These are phyloP conservation scores for Orussus abietinus DNA, from an alignment of 1,140 invertebrate genomes.

Conservation along the genomic window DNA sequence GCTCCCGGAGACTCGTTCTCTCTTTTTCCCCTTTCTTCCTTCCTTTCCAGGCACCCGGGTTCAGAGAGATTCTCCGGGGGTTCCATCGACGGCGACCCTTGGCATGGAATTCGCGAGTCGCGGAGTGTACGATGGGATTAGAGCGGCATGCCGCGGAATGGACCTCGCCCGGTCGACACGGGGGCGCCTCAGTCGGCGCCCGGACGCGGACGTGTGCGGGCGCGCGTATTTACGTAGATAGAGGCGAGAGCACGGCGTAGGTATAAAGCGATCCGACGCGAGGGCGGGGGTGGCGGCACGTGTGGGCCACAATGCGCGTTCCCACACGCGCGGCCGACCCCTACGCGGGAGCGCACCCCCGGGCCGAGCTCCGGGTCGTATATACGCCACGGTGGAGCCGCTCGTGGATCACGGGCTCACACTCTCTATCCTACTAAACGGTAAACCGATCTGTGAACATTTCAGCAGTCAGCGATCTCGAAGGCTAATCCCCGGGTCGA, in stretches of 20 bases:
- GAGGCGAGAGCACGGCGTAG: background rate
- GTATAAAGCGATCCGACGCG: background rate
- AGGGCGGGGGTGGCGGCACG: conserved; percentile 29
- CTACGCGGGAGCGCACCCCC: conserved; percentile 8
- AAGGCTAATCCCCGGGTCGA: conserved; percentile 49
- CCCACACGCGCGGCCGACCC: conserved; percentile 38
- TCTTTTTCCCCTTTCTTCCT: no score
- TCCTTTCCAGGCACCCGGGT: no score
- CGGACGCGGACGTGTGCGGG: conserved; percentile 32
- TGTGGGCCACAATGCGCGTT: conserved; percentile 49
- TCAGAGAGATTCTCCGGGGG: no score
- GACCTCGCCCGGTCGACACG: conserved; percentile 44
- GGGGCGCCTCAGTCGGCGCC: conserved; percentile 48
- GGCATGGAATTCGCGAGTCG: no score
- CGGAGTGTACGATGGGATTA: conserved; percentile 30
- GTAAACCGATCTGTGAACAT: conserved; percentile 55
- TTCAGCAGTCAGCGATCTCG: conserved; percentile 54
- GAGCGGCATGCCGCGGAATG: conserved; percentile 42
- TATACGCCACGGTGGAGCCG: conserved; percentile 18
- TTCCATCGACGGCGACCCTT: no score
- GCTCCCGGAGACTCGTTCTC: no score
- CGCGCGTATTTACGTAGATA: no score
- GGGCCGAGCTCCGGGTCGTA: conserved; percentile 6
- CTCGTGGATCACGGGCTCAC: conserved; percentile 40
- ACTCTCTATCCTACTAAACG: conserved; percentile 51